Percentiles rank a stretch among this genome's conserved stretches.
These are phyloP conservation scores for Gastrophryne carolinensis DNA, from an alignment of 2,797 vertebrate species.

Conservation along the genomic window DNA sequence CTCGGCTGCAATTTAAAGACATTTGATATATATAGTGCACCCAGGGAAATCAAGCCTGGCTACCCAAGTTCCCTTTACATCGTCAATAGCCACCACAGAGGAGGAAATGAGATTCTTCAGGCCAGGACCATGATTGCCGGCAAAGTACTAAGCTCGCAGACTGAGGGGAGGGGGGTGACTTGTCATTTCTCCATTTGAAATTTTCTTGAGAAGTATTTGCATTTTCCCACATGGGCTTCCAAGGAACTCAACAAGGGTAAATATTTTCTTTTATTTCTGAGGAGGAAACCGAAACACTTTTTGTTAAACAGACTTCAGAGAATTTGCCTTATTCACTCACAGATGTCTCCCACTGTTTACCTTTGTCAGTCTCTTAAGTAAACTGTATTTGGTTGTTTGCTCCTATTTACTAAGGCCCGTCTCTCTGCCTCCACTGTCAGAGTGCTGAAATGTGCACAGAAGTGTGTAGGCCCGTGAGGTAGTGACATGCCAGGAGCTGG, in stretches of 20 bases:
- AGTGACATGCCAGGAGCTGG: background rate
- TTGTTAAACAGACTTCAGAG: constrained; percentile 39
- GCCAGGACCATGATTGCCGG: background rate
- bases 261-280: constrained; percentile 42
- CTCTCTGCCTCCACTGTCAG: constrained; percentile 31
- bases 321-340: constrained; percentile 60
- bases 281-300: constrained; percentile 32
- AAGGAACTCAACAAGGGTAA: constrained; percentile 11
- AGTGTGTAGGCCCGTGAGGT: background rate
- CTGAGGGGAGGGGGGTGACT: background rate
- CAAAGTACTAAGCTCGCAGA: background rate
- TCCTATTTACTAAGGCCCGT: constrained; percentile 51
- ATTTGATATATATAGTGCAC: background rate
- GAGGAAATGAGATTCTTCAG: background rate
- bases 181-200: background rate
- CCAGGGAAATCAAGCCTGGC: background rate
- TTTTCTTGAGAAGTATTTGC: background rate
- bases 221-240: constrained; percentile 17
- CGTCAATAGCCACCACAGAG: background rate
- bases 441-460: background rate
- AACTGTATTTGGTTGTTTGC: constrained; percentile 62
- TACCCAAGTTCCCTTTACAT: background rate
- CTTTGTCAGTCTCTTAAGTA: constrained; percentile 65
- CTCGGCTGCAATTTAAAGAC: background rate
- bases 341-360: constrained; percentile 71